Base-by-base conservation (phyloP, 2,113 vertebrate species). In the Micromys minutus region DNA sequence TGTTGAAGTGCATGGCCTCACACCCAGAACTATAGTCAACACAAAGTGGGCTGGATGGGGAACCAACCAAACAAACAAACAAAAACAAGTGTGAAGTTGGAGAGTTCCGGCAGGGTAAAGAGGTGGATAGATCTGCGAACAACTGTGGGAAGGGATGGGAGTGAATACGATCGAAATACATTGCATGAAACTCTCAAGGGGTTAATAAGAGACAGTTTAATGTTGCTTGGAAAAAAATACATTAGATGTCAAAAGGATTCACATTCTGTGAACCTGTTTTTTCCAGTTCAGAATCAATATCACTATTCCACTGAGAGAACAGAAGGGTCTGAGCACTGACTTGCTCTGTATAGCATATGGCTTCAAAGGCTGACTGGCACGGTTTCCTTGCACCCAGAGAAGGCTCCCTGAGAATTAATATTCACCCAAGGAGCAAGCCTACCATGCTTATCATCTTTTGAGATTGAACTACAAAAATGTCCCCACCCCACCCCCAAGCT, bases 401-500 rank as follows among this genome's bases (percentile, higher is more conserved):
- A 85, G 34, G 19, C n/a, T 36, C 52, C 81, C 63, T 29, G 50
- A 57, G 67, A 50, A 19, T 12, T 19, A 5, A 57, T 69, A 24
- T 75, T 22, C n/a, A n/a, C 29, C 52, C 3, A 13, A 39, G 67
- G 34, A 80, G 16, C 0, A 80, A 36, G 2, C 26, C 31, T 9
- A 0, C 36, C 34, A 55, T 9, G 3, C 74, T 45, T 13, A 34
- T 77, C 31, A 31, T 39, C 24, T 42, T 42, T 81, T 39, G 24
- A 81, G 22, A 16, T 31, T 83, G 24, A 61, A 29, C 29, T 83
- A 83, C 13, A 39, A 61, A 42, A 16, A 5, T 29, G 26, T 3
- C 39, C 24, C 1, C 7, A 2, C 15, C 24, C 4, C 26, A 24
- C 12, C n/a, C 42, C n/a, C n/a, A 59, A 83, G 24, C 1, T 0